These are phyloP conservation scores for Oryzias curvinotus DNA, from an alignment of 2,113 vertebrate genomes.

Conservation along the genomic window DNA sequence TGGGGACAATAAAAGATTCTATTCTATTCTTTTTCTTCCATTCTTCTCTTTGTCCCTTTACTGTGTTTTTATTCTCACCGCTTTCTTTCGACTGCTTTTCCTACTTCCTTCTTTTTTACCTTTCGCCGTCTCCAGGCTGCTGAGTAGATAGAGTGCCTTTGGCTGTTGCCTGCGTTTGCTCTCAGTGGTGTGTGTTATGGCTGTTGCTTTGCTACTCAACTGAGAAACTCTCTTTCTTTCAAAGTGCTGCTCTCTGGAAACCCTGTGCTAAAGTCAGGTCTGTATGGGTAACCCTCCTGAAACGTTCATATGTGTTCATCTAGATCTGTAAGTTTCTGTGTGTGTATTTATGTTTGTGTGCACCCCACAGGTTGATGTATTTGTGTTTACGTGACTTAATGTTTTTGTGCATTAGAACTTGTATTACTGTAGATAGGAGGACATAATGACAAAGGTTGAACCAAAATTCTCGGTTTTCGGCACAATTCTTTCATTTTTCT, in stretches of 20 bases:
- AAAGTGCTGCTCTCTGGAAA: conserved; percentile 82
- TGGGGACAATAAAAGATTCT: conserved; percentile 81
- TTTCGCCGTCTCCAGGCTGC: conserved; percentile 26
- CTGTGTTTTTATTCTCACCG: conserved; percentile 49
- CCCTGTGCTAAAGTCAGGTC: conserved; percentile 81
- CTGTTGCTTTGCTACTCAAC: conserved; percentile 62
- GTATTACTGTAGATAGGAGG: conserved; percentile 46
- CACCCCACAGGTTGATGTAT: conserved; percentile 35
- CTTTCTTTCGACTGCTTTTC: conserved; percentile 42
- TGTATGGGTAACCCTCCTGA: conserved; percentile 74
- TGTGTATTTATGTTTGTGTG: conserved; percentile 46
- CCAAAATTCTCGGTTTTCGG: too few species aligned
- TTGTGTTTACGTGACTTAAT: conserved; percentile 39
- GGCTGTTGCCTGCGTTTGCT: conserved; percentile 36
- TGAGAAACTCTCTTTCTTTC: conserved; percentile 77
- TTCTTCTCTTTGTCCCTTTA: conserved; percentile 66
- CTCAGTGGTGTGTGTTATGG: conserved; percentile 35
- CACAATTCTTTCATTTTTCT: too few species aligned
- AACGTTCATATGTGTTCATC: conserved; percentile 53
- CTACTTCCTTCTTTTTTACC: conserved; percentile 30
- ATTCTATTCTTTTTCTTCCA: conserved; percentile 78
- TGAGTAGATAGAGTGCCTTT: conserved; percentile 31
- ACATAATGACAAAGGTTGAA: neutral
- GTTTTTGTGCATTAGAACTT: conserved; percentile 45
- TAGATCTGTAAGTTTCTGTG: conserved; percentile 45